Conservation (phyloP, 2,797 vertebrate species). For the Morus bassanus region DNA sequence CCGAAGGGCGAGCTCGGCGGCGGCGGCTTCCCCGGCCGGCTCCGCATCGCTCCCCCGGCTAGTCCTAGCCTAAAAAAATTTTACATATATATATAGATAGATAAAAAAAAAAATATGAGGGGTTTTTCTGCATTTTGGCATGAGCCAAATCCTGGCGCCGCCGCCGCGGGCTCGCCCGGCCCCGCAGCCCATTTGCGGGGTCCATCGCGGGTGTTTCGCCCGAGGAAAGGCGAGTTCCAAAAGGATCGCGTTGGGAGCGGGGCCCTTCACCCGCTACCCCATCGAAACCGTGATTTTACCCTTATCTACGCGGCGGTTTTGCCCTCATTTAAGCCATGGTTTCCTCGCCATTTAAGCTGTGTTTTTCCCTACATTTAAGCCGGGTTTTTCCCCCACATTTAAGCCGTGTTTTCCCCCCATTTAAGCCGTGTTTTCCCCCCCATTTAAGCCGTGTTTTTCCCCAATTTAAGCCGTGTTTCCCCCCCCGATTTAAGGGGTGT, state of each 20-base stretch:
- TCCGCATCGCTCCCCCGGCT: neutral
- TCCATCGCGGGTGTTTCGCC: neutral
- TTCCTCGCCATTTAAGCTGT: neutral
- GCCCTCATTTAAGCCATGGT: neutral
- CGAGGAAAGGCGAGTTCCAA: neutral
- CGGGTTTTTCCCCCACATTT: too few relatives aligned
- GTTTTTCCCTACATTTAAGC: neutral
- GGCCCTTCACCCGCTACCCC: neutral
- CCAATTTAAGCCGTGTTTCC: neutral
- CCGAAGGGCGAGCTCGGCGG: neutral
- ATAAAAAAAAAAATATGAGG: too few relatives aligned
- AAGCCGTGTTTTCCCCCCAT: fast-evolving
- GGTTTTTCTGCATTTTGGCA: neutral
- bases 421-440: neutral
- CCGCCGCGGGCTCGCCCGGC: neutral
- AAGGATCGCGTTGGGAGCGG: neutral
- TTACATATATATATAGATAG: too few relatives aligned
- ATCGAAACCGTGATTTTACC: neutral
- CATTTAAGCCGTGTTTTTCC: neutral
- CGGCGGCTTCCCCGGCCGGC: neutral
- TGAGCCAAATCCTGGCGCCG: neutral
- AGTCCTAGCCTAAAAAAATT: neutral
- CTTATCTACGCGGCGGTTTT: neutral
- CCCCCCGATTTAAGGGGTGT: neutral
- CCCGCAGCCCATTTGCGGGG: neutral